phyloP scores from a whole-genome alignment of 2,113 vertebrate genomes.

The Nansenia antarctica region DNA sequence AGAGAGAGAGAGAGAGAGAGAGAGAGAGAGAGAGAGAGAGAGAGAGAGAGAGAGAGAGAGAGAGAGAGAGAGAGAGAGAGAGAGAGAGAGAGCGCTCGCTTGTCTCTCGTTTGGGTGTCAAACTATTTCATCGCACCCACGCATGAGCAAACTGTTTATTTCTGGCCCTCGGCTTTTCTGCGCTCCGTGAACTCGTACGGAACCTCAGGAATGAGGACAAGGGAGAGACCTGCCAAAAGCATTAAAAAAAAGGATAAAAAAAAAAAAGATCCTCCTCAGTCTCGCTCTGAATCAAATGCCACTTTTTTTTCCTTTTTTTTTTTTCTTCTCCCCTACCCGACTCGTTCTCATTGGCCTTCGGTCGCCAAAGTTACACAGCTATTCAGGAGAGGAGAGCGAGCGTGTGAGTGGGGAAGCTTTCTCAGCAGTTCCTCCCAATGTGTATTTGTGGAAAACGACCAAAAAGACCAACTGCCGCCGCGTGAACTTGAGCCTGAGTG shows the following conservation, averaged over 20 bases:
- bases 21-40: constrained; percentile 42
- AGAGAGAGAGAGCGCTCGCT: constrained; percentile 54
- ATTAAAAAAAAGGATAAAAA: too few relatives aligned
- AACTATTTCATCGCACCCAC: constrained; percentile 71
- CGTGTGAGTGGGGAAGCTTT: not conserved
- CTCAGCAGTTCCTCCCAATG: not conserved
- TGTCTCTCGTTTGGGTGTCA: constrained; percentile 35
- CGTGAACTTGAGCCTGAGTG: not conserved
- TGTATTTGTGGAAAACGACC: too few relatives aligned
- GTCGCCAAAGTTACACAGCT: too few relatives aligned
- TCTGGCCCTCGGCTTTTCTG: constrained; percentile 67
- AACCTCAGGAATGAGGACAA: constrained; percentile 70
- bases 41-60: constrained; percentile 22
- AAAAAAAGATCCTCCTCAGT: constrained; percentile 36
- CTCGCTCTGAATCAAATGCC: not conserved
- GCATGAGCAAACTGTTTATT: constrained; percentile 78
- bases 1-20: constrained; percentile 25
- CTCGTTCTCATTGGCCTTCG: not conserved
- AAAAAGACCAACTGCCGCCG: not conserved
- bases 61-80: constrained; percentile 35
- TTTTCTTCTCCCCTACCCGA: constrained; percentile 9
- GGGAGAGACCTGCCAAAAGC: constrained; percentile 60
- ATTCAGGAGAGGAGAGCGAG: not conserved
- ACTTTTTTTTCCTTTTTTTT: constrained; percentile 5
- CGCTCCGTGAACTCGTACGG: constrained; percentile 68